Conservation (phyloP, 2,888 invertebrate species). For the Argynnis bischoffii region DNA sequence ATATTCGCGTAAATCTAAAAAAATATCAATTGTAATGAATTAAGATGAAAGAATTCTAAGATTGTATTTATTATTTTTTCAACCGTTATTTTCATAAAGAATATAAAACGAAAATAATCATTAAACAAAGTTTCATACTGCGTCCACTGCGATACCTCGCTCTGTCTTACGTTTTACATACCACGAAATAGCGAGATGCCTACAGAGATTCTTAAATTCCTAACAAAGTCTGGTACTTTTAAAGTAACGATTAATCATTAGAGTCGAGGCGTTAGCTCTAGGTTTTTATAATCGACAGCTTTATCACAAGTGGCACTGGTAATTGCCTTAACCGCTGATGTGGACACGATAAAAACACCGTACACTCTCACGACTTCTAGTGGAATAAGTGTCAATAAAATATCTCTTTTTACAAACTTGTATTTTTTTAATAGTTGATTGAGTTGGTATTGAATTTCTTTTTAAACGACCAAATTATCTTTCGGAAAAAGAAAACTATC, state of each 20-base stretch:
- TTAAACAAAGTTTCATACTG: too few relatives aligned
- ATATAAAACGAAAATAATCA: too few relatives aligned
- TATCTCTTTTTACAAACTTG: slow-evolving; percentile 9
- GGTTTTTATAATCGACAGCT: slow-evolving; percentile 27
- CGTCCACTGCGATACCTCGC: not conserved
- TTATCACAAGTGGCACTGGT: slow-evolving; percentile 29
- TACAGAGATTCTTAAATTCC: slow-evolving; percentile 17
- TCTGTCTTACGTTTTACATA: not conserved
- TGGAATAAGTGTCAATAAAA: slow-evolving; percentile 14
- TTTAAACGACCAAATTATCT: too few relatives aligned
- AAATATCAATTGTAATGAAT: too few relatives aligned
- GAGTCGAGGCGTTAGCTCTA: slow-evolving; percentile 21
- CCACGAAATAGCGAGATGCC: not conserved
- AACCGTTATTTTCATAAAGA: too few relatives aligned
- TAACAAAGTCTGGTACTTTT: slow-evolving; percentile 17
- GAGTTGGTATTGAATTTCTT: too few relatives aligned
- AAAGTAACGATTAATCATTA: slow-evolving; percentile 28
- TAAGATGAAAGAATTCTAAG: too few relatives aligned
- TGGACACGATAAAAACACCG: slow-evolving; percentile 28
- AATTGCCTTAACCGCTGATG: slow-evolving; percentile 29
- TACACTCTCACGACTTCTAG: slow-evolving; percentile 19
- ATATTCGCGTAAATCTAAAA: too few relatives aligned
- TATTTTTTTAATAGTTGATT: slow-evolving; percentile 9
- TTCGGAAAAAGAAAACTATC: too few relatives aligned
- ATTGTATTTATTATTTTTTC: too few relatives aligned